Evolutionary conservation across 1,140 invertebrate species (phyloP), one percentile per base, ranked within the genome.

Genomic region (Choristoneura fumiferana): DNA sequence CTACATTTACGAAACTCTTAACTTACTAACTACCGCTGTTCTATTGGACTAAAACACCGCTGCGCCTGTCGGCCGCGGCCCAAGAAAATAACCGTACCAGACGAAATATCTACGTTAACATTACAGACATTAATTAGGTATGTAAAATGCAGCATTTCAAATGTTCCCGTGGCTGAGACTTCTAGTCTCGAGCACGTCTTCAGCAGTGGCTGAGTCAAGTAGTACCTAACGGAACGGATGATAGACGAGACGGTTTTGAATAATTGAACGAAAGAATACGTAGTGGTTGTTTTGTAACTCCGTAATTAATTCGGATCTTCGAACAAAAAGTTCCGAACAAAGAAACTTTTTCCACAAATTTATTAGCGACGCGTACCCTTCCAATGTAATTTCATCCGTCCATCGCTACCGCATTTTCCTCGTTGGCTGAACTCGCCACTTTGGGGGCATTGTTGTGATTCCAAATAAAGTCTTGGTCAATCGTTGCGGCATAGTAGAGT

Each of bases 1-100:
- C 81, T 87, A 84, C 83, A 63, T 59, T 73, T 78, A 84, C 71
- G 75, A 78, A 78, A 83, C 70, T 72, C 76, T 84, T 81, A 81
- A 56, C 80, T 79, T 80, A 82, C 63, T 78, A 76, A 54, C 81
- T 85, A 81, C 75, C 71, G 75, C 75, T 84, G 77, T 73, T 68
- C 81, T 87, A 81, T 82, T 82, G 81, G 81, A 86, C 83, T 85
- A 79, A 75, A 60, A 70, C 60, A 61, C 62, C 63, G 69, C 65
- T 70, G 49, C 63, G 62, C 22, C n/a, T 29, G 22, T 29, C 6
- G 62, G 62, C 57, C 67, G 70, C 79, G 70, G 72, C 57, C 33
- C 45, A 61, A 73, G 65, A 72, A 66, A 76, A 45, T 71, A 78
- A 77, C 61, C 67, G 68, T 78, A 79, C 71, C 81, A 78, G 82